Base-by-base conservation (phyloP, 2,113 vertebrate species). In the Amphiprion percula region DNA sequence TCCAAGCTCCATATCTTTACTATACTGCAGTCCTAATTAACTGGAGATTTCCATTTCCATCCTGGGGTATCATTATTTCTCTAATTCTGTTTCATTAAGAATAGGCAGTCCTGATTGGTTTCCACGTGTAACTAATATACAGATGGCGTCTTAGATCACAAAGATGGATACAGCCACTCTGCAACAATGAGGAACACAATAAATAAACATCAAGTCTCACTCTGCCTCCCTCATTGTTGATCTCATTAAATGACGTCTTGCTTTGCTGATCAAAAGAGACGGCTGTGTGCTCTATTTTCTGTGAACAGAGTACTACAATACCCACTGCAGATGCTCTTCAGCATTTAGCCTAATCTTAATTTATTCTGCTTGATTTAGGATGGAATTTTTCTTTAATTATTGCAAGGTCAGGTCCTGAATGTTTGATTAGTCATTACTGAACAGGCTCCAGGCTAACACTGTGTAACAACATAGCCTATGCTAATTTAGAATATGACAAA, bases 231-330 rank as follows among this genome's bases (percentile, higher is more conserved):
- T 67, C 60, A 41, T 46, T 59, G 47, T 70, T 50, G 53, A 55
- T 54, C 74, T 75, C 65, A 88, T 76, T 74, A 61, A 74, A 60
- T 56, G 37, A 19, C 39, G 37, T 61, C 63, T 77, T 77, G 37
- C 61, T 67, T 63, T 63, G 28, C 62, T 60, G 49, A 81, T 73
- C 75, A 79, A 84, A 62, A 46, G 60, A 65, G 59, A 69, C n/a
- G 19, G 44, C 0, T 24, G 46, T 23, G 44, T 58, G 11, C 4
- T 47, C 44, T 1, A 19, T 10, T 52, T 50, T 64, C 55, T 39
- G 30, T 76, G 39, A 84, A 26, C 50, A 23, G 26, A 24, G 28
- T 6, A 21, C 30, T 39, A 69, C 63, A 68, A 23, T 5, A 62
- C 9, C 16, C 16, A 30, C 17, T 44, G 33, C 15, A 49, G 70